Evolutionary conservation across 30 jellyfish, hydroid and myxozoan genomes (phyloP).

Genomic region (Nemopilema nomurai): DNA sequence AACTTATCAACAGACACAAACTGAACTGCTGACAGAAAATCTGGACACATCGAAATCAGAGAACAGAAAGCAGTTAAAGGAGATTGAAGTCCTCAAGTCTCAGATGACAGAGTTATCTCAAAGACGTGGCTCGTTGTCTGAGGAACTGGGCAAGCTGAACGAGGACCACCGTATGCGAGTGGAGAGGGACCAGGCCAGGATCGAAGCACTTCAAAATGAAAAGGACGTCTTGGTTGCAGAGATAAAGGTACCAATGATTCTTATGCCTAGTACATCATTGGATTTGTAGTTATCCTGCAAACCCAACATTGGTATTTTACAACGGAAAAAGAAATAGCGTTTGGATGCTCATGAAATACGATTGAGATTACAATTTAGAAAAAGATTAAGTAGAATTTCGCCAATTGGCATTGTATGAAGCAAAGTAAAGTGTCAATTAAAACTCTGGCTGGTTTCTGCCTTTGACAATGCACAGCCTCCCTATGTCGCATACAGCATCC

Average conservation of each 20-base stretch:
- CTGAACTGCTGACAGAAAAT: constrained; percentile 28
- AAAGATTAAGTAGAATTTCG: too few relatives aligned
- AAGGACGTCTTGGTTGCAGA: constrained; percentile 33
- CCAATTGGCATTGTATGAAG: too few relatives aligned
- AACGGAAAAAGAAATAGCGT: too few relatives aligned
- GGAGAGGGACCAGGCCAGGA: constrained; percentile 21
- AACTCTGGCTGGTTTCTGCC: too few relatives aligned
- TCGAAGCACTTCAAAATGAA: constrained; percentile 10
- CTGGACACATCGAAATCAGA: constrained; percentile 34
- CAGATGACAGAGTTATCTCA: constrained; percentile 23
- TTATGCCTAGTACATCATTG: too few relatives aligned
- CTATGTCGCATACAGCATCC: too few relatives aligned
- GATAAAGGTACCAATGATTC: constrained; percentile 18
- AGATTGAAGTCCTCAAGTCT: constrained; percentile 40
- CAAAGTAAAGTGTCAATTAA: too few relatives aligned
- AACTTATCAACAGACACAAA: constrained; percentile 39
- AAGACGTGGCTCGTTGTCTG: constrained; percentile 41
- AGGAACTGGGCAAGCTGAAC: constrained; percentile 24
- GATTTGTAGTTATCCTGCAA: neutral
- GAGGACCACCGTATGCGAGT: constrained; percentile 4
- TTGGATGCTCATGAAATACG: too few relatives aligned
- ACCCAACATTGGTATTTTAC: too few relatives aligned
- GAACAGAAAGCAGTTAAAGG: constrained; percentile 27
- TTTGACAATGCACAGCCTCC: too few relatives aligned
- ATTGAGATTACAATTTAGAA: too few relatives aligned